These are phyloP conservation scores for Caiman crocodilus DNA, from an alignment of 2,797 vertebrate genomes.

Conservation along the genomic window DNA sequence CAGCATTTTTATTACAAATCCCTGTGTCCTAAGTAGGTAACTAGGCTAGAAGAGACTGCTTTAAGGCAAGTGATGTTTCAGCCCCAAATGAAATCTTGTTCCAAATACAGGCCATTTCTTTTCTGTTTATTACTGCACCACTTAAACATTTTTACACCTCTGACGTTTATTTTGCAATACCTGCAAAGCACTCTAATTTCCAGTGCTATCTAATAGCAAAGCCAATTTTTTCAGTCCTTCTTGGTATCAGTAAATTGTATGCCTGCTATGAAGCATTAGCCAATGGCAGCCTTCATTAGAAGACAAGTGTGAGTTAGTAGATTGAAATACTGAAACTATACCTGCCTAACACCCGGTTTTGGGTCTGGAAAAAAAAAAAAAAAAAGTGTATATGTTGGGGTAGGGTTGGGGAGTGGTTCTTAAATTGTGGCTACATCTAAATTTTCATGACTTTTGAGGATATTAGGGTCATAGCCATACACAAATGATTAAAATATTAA, in stretches of 20 bases:
- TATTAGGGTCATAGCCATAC: background rate
- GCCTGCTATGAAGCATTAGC: background rate
- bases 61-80: background rate
- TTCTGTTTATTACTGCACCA: no score
- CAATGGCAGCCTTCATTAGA: background rate
- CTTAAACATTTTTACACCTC: background rate
- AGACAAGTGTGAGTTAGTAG: background rate
- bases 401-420: background rate
- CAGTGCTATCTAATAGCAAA: background rate
- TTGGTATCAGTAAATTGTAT: fast-evolving
- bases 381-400: no score
- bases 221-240: background rate
- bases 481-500: background rate
- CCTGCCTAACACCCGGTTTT: background rate
- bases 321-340: background rate
- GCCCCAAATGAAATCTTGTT: fast-evolving
- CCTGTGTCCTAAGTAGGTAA: background rate
- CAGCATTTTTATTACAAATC: fast-evolving
- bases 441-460: background rate
- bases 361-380: no score
- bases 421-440: background rate
- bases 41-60: background rate
- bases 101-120: no score
- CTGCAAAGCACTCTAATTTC: fast-evolving
- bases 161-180: fast-evolving